Evolutionary conservation across 2,113 vertebrate genomes (phyloP), one percentile per base, ranked within the genome.

Genomic region (Pygoscelis antarcticus): DNA sequence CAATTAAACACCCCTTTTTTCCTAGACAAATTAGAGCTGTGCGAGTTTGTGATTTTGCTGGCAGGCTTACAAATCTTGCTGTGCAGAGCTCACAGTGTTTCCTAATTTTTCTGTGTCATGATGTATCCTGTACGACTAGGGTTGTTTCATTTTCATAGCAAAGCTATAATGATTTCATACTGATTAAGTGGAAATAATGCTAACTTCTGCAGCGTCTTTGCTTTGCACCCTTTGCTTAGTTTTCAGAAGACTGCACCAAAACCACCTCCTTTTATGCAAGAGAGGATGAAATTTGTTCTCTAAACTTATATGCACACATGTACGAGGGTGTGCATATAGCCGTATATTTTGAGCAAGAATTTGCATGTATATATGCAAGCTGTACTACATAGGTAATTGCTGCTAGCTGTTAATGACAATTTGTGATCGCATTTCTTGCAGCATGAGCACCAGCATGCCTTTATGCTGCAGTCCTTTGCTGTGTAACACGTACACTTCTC

Each of bases 101-200:
- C 79, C 96, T 97, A 95, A 97, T 98, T 93, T 96, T 97, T 98
- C 96, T 94, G 78, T 94, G 97, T 98, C 97, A 94, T 72, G 47
- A 80, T 64, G 83, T 89, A 95, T 96, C 97, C 96, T 93, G 82
- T 91, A 88, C 88, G 94, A 98, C 83, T 84, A 76, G 62, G 89
- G 71, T 78, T 96, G 96, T 97, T 98, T 96, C 96, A 94, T 97
- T 98, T 97, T 96, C 96, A 87, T 85, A 81, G 94, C 75, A 60
- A 92, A 57, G 60, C 86, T 49, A 52, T 95, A 89, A 97, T 95
- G 96, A 97, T 96, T 97, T 97, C 92, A 82, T 92, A 87, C 94
- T 75, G 96, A 97, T 90, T 83, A 96, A 96, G 77, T 86, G 95
- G 95, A 95, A 96, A 86, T 38, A 61, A 90, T 89, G 94, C 94